Evolutionary conservation across 2,888 invertebrate species (phyloP).

Genomic region (Caenorhabditis auriculariae): DNA sequence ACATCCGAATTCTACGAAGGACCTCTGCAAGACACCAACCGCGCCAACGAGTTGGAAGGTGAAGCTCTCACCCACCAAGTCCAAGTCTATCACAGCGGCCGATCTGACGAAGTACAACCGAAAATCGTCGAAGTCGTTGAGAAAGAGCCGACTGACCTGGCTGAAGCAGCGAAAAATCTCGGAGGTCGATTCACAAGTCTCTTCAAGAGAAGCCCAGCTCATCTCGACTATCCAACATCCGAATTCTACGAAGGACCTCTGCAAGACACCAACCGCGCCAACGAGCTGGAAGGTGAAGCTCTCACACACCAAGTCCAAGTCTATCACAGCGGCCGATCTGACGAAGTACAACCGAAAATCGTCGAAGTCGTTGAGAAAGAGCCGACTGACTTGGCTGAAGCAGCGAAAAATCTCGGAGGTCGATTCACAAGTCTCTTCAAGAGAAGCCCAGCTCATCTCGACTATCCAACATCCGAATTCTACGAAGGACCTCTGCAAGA

Average conservation of each 20-base stretch:
- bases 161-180: slow-evolving; percentile 9
- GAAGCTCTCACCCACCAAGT: slow-evolving; percentile 9
- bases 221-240: slow-evolving; percentile 22
- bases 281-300: slow-evolving; percentile 32
- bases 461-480: slow-evolving; percentile 26
- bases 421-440: slow-evolving; percentile 28
- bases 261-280: slow-evolving; percentile 12
- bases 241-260: slow-evolving; percentile 26
- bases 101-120: slow-evolving; percentile 6
- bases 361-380: slow-evolving; percentile 8
- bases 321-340: slow-evolving; percentile 30
- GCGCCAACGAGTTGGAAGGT: slow-evolving; percentile 6
- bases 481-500: slow-evolving; percentile 11
- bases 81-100: slow-evolving; percentile 5
- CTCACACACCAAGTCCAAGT: slow-evolving; percentile 33
- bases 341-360: slow-evolving; percentile 16
- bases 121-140: slow-evolving; percentile 5
- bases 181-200: slow-evolving; percentile 23
- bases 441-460: slow-evolving; percentile 24
- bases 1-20: slow-evolving; percentile 33
- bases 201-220: slow-evolving; percentile 30
- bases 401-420: slow-evolving; percentile 14
- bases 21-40: slow-evolving; percentile 17
- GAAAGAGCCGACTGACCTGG: no score
- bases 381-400: not conserved